Conservation (phyloP, 2,888 invertebrate genomes). For the Pseudolycoriella hygida region DNA sequence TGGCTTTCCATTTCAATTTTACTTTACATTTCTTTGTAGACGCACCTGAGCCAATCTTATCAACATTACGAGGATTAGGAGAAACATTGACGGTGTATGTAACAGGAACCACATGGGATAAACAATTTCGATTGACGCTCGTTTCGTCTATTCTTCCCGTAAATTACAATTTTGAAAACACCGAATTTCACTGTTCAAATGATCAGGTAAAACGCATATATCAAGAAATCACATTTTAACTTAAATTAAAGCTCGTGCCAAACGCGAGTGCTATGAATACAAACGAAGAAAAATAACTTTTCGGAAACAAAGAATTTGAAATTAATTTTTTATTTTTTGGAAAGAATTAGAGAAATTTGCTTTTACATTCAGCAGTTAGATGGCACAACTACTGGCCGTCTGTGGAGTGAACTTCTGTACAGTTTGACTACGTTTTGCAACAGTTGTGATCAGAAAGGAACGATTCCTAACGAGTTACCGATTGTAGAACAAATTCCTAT, state of each 20-base stretch:
- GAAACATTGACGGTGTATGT: slow-evolving; percentile 65
- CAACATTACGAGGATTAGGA: slow-evolving; percentile 53
- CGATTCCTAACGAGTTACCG: slow-evolving; percentile 86
- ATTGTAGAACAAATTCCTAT: slow-evolving; percentile 75
- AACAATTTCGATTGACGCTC: slow-evolving; percentile 29
- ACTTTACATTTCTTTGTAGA: slow-evolving; percentile 31
- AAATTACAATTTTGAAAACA: slow-evolving; percentile 8
- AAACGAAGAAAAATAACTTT: too few species aligned
- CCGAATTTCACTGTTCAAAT: slow-evolving; percentile 4
- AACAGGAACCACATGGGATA: slow-evolving; percentile 67
- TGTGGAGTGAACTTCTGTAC: slow-evolving; percentile 37
- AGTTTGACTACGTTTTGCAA: slow-evolving; percentile 54
- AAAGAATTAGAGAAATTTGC: too few species aligned
- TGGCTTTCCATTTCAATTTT: not conserved
- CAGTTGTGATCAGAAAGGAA: slow-evolving; percentile 66
- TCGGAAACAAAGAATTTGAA: too few species aligned
- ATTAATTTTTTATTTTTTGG: too few species aligned
- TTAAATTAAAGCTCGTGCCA: too few species aligned
- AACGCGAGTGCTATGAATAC: too few species aligned
- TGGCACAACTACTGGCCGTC: slow-evolving; percentile 22
- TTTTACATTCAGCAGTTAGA: too few species aligned
- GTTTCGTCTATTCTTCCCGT: slow-evolving; percentile 17
- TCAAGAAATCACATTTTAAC: too few species aligned
- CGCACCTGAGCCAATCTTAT: slow-evolving; percentile 48
- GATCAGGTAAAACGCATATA: slow-evolving; percentile 5